Evolutionary conservation across 2,797 vertebrate species (phyloP), one percentile per base, ranked within the genome.

Genomic region (Sciaenops ocellatus): DNA sequence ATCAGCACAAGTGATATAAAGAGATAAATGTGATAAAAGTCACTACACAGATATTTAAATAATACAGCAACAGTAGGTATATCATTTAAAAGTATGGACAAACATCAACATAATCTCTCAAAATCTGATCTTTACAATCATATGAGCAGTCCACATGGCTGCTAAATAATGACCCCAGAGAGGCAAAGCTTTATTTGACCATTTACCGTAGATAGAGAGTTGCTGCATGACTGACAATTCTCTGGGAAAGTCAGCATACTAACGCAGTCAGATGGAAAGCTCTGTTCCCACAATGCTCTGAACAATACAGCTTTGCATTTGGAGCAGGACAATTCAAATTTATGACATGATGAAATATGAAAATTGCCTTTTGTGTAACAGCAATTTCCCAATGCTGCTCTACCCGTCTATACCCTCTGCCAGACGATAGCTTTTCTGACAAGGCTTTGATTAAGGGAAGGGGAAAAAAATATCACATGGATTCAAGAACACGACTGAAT

Each of bases 141-240:
- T 69, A n/a, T 74, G 76, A 82, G 80, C 80, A 38, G 67, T 26
- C 83, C 34, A 56, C 80, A 79, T 69, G 26, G 79, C 3, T 5
- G 72, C 81, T 89, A 84, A 86, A 89, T 84, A 83, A 86, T 48
- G 62, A 76, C 84, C 77, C 80, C 15, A 47, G 65, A 87, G 86
- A 88, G 79, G 59, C 70, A 42, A 50, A 69, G 87, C 84, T 87
- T 89, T 82, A 89, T 91, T 88, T 91, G 82, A 78, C 84, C 73
- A 16, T 84, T 86, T 85, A 81, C 64, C 79, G 85, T 67, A 81
- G 76, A 85, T 48, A 52, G 77, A 85, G 73, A 76, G 70, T 84
- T 87, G 71, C 85, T 81, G 84, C 85, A 78, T 89, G 90, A 83
- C 83, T 91, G 87, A 89, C 87, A 87, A 89, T 88, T 83, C 79